Conservation (phyloP, 1,140 invertebrate genomes). For the Aporrectodea caliginosa region DNA sequence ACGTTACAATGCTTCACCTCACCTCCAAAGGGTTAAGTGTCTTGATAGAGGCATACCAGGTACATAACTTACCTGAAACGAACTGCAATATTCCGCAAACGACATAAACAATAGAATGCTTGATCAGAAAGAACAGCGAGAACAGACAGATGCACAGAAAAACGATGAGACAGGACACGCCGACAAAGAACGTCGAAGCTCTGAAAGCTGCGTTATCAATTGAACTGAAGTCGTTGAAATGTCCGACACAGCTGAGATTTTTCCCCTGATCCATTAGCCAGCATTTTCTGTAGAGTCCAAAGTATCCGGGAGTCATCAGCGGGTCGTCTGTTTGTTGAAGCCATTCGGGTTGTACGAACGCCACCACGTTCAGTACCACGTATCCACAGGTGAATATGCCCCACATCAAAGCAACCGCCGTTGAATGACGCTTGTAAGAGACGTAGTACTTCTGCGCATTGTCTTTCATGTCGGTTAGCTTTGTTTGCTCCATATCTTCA, state of each 20-base stretch:
- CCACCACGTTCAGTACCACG: conserved; percentile 89
- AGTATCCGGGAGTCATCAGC: conserved; percentile 76
- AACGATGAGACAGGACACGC: conserved; percentile 80
- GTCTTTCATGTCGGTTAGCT: background rate
- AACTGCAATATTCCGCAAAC: conserved; percentile 90
- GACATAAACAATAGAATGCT: conserved; percentile 84
- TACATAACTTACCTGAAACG: conserved; percentile 78
- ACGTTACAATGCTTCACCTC: too few species aligned
- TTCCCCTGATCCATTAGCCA: conserved; percentile 55
- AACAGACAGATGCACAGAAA: conserved; percentile 74
- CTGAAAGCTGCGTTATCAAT: conserved; percentile 75
- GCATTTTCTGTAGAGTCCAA: conserved; percentile 84
- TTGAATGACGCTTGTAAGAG: conserved; percentile 90
- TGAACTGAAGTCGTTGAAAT: conserved; percentile 75
- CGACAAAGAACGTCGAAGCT: conserved; percentile 79
- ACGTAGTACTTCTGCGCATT: conserved; percentile 38
- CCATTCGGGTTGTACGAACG: conserved; percentile 94
- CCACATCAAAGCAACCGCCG: conserved; percentile 95
- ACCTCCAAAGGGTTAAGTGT: too few species aligned
- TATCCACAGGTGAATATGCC: conserved; percentile 92
- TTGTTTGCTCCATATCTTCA: background rate
- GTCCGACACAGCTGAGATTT: conserved; percentile 65
- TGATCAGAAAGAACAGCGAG: conserved; percentile 89
- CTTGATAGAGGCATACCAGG: too few species aligned
- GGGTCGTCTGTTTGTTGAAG: conserved; percentile 72